A percentile compares a stretch with the other conserved stretches of the same genome.
Conservation (phyloP, 2,113 vertebrate genomes). For the Oreochromis tanganicae region DNA sequence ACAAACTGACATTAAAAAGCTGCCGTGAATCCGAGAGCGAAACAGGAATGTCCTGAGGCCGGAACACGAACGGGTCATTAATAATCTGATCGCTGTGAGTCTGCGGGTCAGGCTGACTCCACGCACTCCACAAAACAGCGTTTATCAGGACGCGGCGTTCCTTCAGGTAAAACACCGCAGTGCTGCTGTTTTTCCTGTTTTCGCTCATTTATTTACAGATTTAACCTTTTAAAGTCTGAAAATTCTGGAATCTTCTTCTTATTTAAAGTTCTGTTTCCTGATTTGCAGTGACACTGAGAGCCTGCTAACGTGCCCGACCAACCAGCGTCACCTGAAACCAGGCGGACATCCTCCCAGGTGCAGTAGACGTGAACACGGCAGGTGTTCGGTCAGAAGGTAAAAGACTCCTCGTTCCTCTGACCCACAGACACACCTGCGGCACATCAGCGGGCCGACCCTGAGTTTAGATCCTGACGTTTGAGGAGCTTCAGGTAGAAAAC, state of each 20-base stretch:
- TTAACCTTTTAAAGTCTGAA: neutral
- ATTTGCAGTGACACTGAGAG: neutral
- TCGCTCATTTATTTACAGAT: neutral
- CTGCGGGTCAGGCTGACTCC: neutral
- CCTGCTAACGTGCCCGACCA: neutral
- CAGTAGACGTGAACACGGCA: neutral
- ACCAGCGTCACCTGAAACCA: neutral
- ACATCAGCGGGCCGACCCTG: neutral
- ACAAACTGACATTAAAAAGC: neutral
- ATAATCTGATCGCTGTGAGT: neutral
- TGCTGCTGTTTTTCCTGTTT: neutral
- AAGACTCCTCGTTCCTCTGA: neutral
- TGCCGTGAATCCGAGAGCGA: accelerated
- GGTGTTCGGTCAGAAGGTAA: neutral
- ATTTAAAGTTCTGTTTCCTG: neutral
- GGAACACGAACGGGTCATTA: neutral
- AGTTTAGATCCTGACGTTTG: neutral
- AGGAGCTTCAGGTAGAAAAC: neutral
- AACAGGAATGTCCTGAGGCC: neutral
- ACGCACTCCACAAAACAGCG: neutral
- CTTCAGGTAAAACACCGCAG: neutral
- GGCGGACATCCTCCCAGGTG: neutral
- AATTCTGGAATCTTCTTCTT: neutral
- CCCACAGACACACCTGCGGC: neutral
- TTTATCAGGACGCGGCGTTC: neutral